Evolutionary conservation across 2,797 vertebrate species (phyloP).

Genomic region (Cynodonichthys magdalenae): DNA sequence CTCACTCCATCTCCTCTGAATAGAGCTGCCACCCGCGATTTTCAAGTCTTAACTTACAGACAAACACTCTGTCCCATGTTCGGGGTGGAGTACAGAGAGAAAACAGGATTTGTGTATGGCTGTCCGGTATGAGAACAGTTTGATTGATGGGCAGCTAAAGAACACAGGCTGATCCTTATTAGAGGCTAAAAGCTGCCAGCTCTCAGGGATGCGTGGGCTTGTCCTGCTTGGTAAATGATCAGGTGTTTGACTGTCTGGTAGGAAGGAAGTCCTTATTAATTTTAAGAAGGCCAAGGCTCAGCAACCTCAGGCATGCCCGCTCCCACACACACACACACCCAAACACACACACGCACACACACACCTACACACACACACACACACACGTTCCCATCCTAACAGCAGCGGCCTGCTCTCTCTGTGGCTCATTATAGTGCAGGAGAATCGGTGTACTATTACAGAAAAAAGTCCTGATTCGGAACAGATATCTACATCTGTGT

Average conservation of each 20-base stretch:
- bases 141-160: slow-evolving; percentile 72
- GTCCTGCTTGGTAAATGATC: slow-evolving; percentile 75
- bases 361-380: slow-evolving; percentile 22
- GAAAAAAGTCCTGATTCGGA: slow-evolving; percentile 59
- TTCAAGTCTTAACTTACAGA: slow-evolving; percentile 49
- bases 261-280: slow-evolving; percentile 84
- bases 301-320: slow-evolving; percentile 78
- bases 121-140: slow-evolving; percentile 56
- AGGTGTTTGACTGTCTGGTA: slow-evolving; percentile 82
- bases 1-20: slow-evolving; percentile 52
- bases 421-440: slow-evolving; percentile 62
- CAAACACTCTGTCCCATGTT: slow-evolving; percentile 56
- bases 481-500: slow-evolving; percentile 63
- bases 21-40: slow-evolving; percentile 56
- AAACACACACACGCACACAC: slow-evolving; percentile 66
- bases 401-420: slow-evolving; percentile 43
- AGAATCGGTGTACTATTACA: slow-evolving; percentile 61
- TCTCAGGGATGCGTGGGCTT: slow-evolving; percentile 76
- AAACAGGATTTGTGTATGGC: slow-evolving; percentile 69
- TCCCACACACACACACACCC: slow-evolving; percentile 66
- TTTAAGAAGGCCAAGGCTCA: slow-evolving; percentile 72
- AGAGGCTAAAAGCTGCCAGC: slow-evolving; percentile 64
- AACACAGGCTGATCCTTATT: slow-evolving; percentile 69
- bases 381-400: slow-evolving; percentile 35
- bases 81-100: slow-evolving; percentile 57